These are phyloP conservation scores for Octodonta nipae DNA, from an alignment of 2,888 invertebrate species.

Conservation along the genomic window DNA sequence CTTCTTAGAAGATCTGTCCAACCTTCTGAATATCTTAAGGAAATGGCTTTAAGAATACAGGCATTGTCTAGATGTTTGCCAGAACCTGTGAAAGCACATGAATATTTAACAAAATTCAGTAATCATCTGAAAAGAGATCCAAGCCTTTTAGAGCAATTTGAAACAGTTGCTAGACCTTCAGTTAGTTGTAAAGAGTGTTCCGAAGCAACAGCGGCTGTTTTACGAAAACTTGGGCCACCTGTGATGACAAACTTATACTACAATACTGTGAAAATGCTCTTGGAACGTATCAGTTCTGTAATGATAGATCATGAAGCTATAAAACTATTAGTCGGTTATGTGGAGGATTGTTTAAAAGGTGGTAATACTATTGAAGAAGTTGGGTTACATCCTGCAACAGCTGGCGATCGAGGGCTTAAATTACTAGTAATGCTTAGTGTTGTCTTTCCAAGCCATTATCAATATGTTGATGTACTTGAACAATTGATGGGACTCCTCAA, in stretches of 20 bases:
- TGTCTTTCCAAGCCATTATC: slow-evolving; percentile 86
- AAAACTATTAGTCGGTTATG: slow-evolving; percentile 36
- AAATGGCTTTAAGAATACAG: slow-evolving; percentile 52
- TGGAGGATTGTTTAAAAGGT: slow-evolving; percentile 61
- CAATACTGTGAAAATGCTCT: slow-evolving; percentile 86
- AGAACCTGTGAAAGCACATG: slow-evolving; percentile 81
- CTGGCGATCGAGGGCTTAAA: slow-evolving; percentile 79
- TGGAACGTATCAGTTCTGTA: slow-evolving; percentile 89
- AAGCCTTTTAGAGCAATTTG: slow-evolving; percentile 63
- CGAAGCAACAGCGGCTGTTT: slow-evolving; percentile 71
- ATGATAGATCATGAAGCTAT: slow-evolving; percentile 89
- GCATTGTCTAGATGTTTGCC: slow-evolving; percentile 72
- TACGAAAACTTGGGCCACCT: slow-evolving; percentile 87
- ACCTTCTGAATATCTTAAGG: slow-evolving; percentile 56
- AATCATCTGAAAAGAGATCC: slow-evolving; percentile 61
- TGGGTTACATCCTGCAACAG: slow-evolving; percentile 67
- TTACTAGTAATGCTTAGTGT: slow-evolving; percentile 79
- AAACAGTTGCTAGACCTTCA: slow-evolving; percentile 73
- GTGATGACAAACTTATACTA: slow-evolving; percentile 92
- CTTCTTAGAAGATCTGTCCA: slow-evolving; percentile 55
- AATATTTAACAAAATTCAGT: slow-evolving; percentile 75
- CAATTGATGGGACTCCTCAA: slow-evolving; percentile 65
- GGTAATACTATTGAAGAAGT: slow-evolving; percentile 57
- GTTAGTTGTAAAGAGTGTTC: slow-evolving; percentile 90
- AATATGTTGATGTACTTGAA: slow-evolving; percentile 69